Evolutionary conservation across 2,113 vertebrate genomes (phyloP).

Genomic region (Sylvietta virens): DNA sequence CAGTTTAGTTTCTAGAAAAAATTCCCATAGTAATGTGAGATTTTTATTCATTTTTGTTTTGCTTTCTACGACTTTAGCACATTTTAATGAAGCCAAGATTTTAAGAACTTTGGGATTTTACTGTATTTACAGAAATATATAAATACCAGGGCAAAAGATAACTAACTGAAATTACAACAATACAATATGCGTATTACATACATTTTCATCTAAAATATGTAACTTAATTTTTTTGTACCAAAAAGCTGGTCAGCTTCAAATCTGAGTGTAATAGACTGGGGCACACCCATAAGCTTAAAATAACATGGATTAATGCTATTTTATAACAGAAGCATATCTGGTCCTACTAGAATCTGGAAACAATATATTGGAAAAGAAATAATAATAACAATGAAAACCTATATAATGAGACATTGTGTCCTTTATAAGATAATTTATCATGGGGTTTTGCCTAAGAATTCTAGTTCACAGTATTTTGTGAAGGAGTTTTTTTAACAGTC

Average conservation of each 20-base stretch:
- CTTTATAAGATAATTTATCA: background rate
- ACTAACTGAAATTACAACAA: background rate
- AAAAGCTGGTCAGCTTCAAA: background rate
- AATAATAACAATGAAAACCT: background rate
- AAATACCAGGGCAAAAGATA: background rate
- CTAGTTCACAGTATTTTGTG: background rate
- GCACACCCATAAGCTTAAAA: background rate
- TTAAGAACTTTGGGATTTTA: background rate
- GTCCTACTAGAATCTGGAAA: background rate
- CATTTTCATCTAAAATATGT: background rate
- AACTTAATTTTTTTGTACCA: background rate
- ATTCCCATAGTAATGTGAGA: background rate
- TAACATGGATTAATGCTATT: background rate
- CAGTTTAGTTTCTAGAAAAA: background rate
- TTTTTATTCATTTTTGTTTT: background rate
- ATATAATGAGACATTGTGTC: background rate
- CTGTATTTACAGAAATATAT: background rate
- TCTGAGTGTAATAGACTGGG: background rate
- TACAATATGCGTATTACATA: background rate
- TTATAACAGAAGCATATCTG: background rate
- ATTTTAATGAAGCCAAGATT: background rate
- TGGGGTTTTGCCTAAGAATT: background rate
- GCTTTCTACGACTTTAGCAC: background rate
- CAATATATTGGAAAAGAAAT: background rate
- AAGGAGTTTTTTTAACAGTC: background rate